Base-by-base conservation (phyloP, 2,113 vertebrate genomes). In the Microcebus jonahi region DNA sequence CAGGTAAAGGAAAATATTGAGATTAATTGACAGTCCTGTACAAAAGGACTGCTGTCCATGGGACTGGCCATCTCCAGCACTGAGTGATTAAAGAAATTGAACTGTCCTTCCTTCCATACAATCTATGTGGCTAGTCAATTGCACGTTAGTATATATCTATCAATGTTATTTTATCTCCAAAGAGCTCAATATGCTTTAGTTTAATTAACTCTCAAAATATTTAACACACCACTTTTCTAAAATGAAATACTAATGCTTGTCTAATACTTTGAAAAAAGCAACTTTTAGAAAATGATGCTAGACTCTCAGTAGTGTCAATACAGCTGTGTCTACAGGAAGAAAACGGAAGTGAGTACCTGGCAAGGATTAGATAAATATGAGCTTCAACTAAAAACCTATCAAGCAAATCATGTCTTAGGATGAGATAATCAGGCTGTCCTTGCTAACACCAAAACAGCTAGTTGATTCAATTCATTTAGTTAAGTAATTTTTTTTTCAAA, bases 401-500 rank as follows among this genome's bases (percentile, higher is more conserved):
- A 91, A 34, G 81, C 42, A 93, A 92, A 75, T 80, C 45, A 85
- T 42, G 42, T 73, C 29, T 63, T 59, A 29, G 57, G 70, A 71
- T 73, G 11, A 87, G 31, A 86, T 63, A 68, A 80, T 71, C 68
- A 77, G 34, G 34, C 34, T 84, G 6, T 63, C 57, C 87, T 87
- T 84, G 59, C 59, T 59, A 73, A 73, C 14, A 79, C 48, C 63
- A 61, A 90, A 97, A 87, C 29, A 95, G 88, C 23, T 65, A 73
- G 20, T 84, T 68, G 34, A 95, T 75, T 94, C 18, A 50, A 34
- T 63, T 89, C 71, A 79, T 81, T 96, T 82, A 94, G 53, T 53
- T 68, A 91, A 92, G 34, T 85, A 80, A 85, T 71, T 89, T 90
- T 92, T 90, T 88, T 90, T 88, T 82, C n/a, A 85, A 86, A 27